Evolutionary conservation across 2,888 invertebrate genomes (phyloP).

Genomic region (Sphecodes monilicornis): DNA sequence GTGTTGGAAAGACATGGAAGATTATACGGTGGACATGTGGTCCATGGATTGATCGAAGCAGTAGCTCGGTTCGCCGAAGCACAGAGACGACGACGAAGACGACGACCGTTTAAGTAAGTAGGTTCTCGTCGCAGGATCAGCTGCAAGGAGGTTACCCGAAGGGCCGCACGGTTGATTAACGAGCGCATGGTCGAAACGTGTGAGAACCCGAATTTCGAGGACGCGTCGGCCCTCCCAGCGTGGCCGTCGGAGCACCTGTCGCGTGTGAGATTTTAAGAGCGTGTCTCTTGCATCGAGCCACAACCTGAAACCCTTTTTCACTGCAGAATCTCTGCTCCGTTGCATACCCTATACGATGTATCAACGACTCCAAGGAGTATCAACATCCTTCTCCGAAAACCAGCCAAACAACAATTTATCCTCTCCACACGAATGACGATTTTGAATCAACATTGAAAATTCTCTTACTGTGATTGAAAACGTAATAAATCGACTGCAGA

Average conservation of each 20-base stretch:
- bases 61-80: not conserved
- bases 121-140: slow-evolving; percentile 36
- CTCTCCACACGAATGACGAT: too few relatives aligned
- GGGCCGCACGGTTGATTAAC: slow-evolving; percentile 62
- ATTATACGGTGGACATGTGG: slow-evolving; percentile 9
- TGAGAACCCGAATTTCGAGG: slow-evolving; percentile 61
- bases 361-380: not conserved
- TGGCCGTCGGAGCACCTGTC: slow-evolving; percentile 61
- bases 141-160: slow-evolving; percentile 52
- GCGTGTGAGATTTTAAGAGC: slow-evolving; percentile 44
- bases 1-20: not conserved
- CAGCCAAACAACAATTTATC: not conserved
- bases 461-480: too few relatives aligned
- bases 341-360: not conserved
- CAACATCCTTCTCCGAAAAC: not conserved
- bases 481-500: too few relatives aligned
- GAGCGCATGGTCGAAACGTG: slow-evolving; percentile 62
- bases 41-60: slow-evolving; percentile 11
- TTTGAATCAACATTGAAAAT: too few relatives aligned
- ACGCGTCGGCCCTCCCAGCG: slow-evolving; percentile 59
- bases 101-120: slow-evolving; percentile 20
- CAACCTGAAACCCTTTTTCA: slow-evolving; percentile 12
- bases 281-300: slow-evolving; percentile 15
- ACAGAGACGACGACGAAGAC: not conserved
- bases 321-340: not conserved